Conservation (phyloP, 1,140 invertebrate genomes). For the Euura saliciscinereae region DNA sequence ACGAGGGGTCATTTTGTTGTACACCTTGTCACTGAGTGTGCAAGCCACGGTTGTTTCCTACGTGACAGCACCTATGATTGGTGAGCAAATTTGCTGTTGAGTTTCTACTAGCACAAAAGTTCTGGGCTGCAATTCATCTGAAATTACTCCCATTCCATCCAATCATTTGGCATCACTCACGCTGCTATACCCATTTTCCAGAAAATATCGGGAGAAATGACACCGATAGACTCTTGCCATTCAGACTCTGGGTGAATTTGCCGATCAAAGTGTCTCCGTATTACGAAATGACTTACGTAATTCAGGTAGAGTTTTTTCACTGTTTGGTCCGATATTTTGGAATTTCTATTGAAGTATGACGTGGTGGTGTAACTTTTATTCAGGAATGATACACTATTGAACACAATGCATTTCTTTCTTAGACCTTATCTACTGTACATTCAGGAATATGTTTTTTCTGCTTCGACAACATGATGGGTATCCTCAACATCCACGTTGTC, state of each 20-base stretch:
- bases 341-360: no score
- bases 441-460: slow-evolving; percentile 31
- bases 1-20: slow-evolving; percentile 18
- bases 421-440: slow-evolving; percentile 21
- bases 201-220: slow-evolving; percentile 18
- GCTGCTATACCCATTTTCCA: background rate
- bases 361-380: no score
- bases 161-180: no score
- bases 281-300: slow-evolving; percentile 33
- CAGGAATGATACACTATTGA: no score
- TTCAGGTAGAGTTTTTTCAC: slow-evolving; percentile 30
- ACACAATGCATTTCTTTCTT: background rate
- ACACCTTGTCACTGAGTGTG: slow-evolving; percentile 15
- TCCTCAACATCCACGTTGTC: slow-evolving; percentile 28
- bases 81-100: slow-evolving; percentile 21
- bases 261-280: slow-evolving; percentile 33
- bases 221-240: slow-evolving; percentile 30
- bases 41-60: slow-evolving; percentile 24
- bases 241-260: slow-evolving; percentile 32
- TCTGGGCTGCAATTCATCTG: background rate
- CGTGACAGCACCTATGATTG: slow-evolving; percentile 29
- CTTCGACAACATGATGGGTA: slow-evolving; percentile 37
- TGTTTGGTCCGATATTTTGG: no score
- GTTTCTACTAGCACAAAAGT: background rate
- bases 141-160: no score